These are phyloP conservation scores for Aphyosemion australe DNA, from an alignment of 2,113 vertebrate species.

Conservation along the genomic window DNA sequence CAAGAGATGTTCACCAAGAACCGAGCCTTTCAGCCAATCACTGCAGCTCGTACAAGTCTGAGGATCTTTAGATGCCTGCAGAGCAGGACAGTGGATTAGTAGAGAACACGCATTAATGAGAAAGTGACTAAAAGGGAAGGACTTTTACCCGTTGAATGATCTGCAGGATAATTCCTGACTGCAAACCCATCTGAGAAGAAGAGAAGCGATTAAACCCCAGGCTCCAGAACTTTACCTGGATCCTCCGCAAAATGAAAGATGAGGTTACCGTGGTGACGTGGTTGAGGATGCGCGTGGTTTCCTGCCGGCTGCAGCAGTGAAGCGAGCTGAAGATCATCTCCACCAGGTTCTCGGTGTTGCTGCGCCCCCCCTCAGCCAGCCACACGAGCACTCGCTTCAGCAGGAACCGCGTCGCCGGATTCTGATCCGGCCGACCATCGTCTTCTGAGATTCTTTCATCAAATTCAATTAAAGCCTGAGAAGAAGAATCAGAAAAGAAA, in stretches of 20 bases:
- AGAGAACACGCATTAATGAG: not conserved
- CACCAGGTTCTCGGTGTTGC: slow-evolving; percentile 84
- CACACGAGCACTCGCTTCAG: slow-evolving; percentile 84
- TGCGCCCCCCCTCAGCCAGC: slow-evolving; percentile 83
- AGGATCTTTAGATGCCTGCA: slow-evolving; percentile 85
- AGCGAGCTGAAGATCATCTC: slow-evolving; percentile 94
- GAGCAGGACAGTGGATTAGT: not conserved
- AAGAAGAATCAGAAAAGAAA: not conserved
- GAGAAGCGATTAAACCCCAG: slow-evolving; percentile 21
- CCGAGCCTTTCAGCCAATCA: slow-evolving; percentile 90
- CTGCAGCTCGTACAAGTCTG: slow-evolving; percentile 77
- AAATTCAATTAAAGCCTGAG: slow-evolving; percentile 79
- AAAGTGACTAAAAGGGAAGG: not conserved
- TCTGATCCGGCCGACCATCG: slow-evolving; percentile 45
- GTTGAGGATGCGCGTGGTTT: slow-evolving; percentile 86
- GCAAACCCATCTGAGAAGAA: slow-evolving; percentile 83
- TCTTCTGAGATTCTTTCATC: slow-evolving; percentile 42
- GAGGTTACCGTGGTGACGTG: slow-evolving; percentile 83
- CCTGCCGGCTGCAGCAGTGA: slow-evolving; percentile 82
- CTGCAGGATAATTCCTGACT: slow-evolving; percentile 86
- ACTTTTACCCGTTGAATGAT: slow-evolving; percentile 89
- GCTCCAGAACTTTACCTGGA: not conserved
- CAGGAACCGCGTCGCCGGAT: slow-evolving; percentile 86
- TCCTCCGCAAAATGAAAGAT: not conserved
- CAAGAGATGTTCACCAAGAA: slow-evolving; percentile 87